phyloP scores from a whole-genome alignment of 2,888 invertebrate species.

The Gisinianus flammeolus region DNA sequence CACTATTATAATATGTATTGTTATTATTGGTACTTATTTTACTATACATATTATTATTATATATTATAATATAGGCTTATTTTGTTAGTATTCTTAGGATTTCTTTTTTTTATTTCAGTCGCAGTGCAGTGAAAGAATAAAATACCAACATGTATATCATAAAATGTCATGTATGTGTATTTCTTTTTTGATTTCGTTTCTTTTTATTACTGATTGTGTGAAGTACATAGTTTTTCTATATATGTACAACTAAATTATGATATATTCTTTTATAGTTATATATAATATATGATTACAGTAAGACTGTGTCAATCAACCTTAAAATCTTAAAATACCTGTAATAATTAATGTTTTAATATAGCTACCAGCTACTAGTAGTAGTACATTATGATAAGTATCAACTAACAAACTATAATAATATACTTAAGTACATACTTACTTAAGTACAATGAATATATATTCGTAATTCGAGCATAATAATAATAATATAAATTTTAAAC shows the following conservation, averaged over 20 bases:
- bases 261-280: background rate
- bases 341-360: too few species aligned
- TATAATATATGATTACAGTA: background rate
- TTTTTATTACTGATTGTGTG: background rate
- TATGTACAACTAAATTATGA: background rate
- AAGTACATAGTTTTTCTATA: background rate
- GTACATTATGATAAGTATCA: too few species aligned
- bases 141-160: background rate
- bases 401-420: too few species aligned
- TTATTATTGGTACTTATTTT: background rate
- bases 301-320: too few species aligned
- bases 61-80: background rate
- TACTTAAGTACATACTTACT: too few species aligned
- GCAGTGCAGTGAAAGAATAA: slow-evolving; percentile 26
- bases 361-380: too few species aligned
- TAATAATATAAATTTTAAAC: too few species aligned
- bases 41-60: background rate
- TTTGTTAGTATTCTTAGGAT: background rate
- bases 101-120: slow-evolving; percentile 1
- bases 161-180: background rate
- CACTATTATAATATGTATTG: too few species aligned
- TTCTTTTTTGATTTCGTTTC: background rate
- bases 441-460: too few species aligned
- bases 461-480: too few species aligned
- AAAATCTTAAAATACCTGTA: too few species aligned